Conservation (phyloP, 2,888 invertebrate species). For the Ennomos fuscantarius region DNA sequence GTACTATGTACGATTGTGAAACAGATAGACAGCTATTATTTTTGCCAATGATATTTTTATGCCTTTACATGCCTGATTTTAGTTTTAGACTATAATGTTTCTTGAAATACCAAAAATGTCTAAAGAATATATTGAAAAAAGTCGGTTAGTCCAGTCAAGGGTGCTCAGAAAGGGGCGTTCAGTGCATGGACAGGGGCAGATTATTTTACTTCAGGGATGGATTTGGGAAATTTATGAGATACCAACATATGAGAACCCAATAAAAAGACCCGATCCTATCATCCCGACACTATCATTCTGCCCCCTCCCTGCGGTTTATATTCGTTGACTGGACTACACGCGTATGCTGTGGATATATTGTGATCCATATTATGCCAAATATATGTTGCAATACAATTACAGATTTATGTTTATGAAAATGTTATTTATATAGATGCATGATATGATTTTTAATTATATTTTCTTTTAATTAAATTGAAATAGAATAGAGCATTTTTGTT, state of each 20-base stretch:
- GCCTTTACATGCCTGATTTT: constrained; percentile 10
- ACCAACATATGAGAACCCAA: no score
- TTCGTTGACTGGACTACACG: no score
- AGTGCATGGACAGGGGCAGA: no score
- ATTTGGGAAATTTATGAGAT: no score
- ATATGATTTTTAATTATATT: constrained; percentile 20
- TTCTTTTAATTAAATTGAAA: constrained; percentile 18
- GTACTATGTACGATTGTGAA: constrained; percentile 57
- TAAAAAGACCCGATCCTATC: no score
- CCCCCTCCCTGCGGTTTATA: no score
- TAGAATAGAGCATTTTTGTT: constrained; percentile 15
- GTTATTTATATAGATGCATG: constrained; percentile 14
- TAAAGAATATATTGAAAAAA: constrained; percentile 9
- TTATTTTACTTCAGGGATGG: no score
- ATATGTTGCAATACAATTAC: constrained; percentile 12
- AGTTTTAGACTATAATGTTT: background rate
- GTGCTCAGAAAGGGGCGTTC: no score
- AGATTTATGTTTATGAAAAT: constrained; percentile 2
- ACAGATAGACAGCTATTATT: constrained; percentile 2
- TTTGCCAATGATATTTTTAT: constrained; percentile 16
- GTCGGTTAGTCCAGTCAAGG: no score
- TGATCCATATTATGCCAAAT: constrained; percentile 11
- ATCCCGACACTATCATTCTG: no score
- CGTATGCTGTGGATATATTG: background rate
- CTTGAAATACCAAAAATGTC: constrained; percentile 16